Percentiles rank a stretch among this genome's conserved stretches.
These are phyloP conservation scores for Gonioctena quinquepunctata DNA, from an alignment of 1,140 invertebrate genomes.

Conservation along the genomic window DNA sequence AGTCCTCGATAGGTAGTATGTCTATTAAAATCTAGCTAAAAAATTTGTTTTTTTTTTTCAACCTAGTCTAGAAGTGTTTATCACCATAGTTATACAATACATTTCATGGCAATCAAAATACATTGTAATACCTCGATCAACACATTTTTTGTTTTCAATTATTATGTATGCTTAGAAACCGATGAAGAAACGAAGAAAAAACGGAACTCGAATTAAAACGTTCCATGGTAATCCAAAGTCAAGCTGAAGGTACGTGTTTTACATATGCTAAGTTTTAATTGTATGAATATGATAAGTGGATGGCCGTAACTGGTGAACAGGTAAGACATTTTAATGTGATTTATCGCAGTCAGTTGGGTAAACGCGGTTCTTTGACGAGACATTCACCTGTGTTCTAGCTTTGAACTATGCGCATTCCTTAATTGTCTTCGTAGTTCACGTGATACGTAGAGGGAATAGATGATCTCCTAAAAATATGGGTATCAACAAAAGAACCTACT, in stretches of 20 bases:
- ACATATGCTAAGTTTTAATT: slow-evolving; percentile 12
- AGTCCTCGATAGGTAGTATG: too few relatives aligned
- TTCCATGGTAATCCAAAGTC: not conserved
- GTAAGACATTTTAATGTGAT: slow-evolving; percentile 18
- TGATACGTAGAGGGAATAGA: not conserved
- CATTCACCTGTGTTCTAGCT: slow-evolving; percentile 19
- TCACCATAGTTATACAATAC: too few relatives aligned
- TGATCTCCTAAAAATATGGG: too few relatives aligned
- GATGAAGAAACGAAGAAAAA: not conserved
- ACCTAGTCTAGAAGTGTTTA: too few relatives aligned
- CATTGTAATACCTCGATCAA: not conserved
- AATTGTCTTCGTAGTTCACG: not conserved
- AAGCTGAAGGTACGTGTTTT: slow-evolving; percentile 11
- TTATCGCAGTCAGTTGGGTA: slow-evolving; percentile 1
- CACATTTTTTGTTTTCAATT: too few relatives aligned
- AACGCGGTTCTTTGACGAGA: slow-evolving; percentile 16
- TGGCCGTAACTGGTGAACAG: slow-evolving; percentile 1
- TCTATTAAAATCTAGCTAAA: too few relatives aligned
- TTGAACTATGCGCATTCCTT: slow-evolving; percentile 4
- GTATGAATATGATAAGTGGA: slow-evolving; percentile 17
- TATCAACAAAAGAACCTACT: too few relatives aligned
- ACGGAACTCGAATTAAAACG: not conserved
- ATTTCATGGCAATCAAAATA: not conserved
- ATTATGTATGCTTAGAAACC: not conserved
- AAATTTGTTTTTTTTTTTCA: too few relatives aligned